phyloP scores from a whole-genome alignment of 2,888 invertebrate species.

The Athalia circularis region DNA sequence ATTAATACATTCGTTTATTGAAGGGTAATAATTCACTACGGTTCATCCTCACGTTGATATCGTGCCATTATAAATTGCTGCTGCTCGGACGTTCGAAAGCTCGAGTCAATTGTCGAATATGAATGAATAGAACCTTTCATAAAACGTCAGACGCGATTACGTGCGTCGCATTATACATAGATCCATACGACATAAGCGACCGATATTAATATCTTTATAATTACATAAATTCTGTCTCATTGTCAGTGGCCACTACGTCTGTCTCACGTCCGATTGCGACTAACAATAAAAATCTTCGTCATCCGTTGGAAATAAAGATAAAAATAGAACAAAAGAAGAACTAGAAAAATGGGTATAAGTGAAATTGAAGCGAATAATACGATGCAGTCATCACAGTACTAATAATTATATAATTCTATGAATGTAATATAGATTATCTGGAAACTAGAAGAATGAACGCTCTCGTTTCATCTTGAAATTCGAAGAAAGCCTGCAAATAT shows the following conservation, averaged over 20 bases:
- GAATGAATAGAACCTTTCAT: slow-evolving; percentile 24
- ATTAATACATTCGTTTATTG: too few species aligned
- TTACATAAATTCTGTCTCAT: background rate
- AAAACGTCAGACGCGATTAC: slow-evolving; percentile 13
- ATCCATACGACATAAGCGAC: slow-evolving; percentile 7
- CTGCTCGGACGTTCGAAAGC: background rate
- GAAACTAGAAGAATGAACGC: too few species aligned
- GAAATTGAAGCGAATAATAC: too few species aligned
- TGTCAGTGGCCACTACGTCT: background rate
- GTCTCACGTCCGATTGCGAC: background rate
- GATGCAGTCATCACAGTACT: too few species aligned
- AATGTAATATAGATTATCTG: too few species aligned
- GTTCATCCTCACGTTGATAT: slow-evolving; percentile 1
- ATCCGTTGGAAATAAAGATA: too few species aligned
- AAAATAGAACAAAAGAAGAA: too few species aligned
- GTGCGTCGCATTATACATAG: background rate
- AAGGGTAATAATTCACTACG: background rate
- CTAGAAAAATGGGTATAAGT: too few species aligned
- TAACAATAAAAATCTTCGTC: background rate
- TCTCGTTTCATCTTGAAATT: too few species aligned
- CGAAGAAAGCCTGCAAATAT: too few species aligned
- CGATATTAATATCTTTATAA: slow-evolving; percentile 12
- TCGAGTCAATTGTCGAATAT: slow-evolving; percentile 1
- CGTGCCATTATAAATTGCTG: too few species aligned
- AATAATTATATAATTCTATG: too few species aligned